These are phyloP conservation scores for Cettia cetti DNA, from an alignment of 2,113 vertebrate genomes.

Conservation along the genomic window DNA sequence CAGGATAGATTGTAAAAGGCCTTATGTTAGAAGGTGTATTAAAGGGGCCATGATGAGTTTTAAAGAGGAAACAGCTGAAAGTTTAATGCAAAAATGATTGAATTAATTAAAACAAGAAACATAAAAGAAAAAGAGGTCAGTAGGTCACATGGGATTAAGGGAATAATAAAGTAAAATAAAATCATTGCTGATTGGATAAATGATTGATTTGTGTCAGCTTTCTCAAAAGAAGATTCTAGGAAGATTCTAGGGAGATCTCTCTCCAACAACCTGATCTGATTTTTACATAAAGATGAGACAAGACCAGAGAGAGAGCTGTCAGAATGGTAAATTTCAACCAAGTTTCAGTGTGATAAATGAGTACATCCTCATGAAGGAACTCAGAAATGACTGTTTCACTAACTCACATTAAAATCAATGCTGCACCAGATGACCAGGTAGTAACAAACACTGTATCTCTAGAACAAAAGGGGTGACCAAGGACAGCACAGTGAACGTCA, in stretches of 20 bases:
- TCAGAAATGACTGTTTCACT: background rate
- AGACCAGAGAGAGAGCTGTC: background rate
- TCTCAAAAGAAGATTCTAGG: background rate
- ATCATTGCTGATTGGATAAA: background rate
- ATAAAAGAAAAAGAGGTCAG: background rate
- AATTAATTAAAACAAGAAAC: background rate
- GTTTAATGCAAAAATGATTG: background rate
- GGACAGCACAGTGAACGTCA: background rate
- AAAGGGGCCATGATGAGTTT: background rate
- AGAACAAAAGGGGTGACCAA: background rate
- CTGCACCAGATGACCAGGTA: background rate
- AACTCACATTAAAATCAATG: background rate
- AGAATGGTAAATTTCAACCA: background rate
- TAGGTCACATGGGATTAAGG: background rate
- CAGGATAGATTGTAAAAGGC: background rate
- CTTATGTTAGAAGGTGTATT: background rate
- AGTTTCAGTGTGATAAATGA: background rate
- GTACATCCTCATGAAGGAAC: background rate
- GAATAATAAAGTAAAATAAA: constrained; percentile 11
- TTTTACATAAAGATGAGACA: background rate
- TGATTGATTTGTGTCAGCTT: background rate
- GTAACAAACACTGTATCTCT: background rate
- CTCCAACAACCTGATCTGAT: background rate
- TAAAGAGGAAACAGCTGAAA: background rate
- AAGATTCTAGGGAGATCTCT: background rate